These are phyloP conservation scores for Urocitellus parryii DNA, from an alignment of 2,113 vertebrate genomes.

Conservation along the genomic window DNA sequence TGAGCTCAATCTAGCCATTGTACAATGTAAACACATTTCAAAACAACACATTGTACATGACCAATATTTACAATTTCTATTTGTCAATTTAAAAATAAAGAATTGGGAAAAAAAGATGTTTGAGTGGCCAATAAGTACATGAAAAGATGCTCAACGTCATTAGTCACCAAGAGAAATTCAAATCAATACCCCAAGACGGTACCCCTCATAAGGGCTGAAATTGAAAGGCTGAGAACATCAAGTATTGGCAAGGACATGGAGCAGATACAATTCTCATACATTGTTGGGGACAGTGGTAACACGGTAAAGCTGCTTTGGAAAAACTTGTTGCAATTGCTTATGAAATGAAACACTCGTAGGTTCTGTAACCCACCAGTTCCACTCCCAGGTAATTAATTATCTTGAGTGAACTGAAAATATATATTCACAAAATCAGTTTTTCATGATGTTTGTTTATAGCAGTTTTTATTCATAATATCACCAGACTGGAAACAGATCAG, in stretches of 20 bases:
- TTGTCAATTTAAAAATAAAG: not conserved
- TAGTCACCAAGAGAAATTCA: not conserved
- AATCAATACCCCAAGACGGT: not conserved
- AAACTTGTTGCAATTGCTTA: not conserved
- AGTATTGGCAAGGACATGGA: not conserved
- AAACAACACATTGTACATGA: not conserved
- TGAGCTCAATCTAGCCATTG: not conserved
- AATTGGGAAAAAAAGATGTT: not conserved
- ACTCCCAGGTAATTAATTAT: not conserved
- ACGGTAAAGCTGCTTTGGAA: not conserved
- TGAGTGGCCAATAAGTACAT: not conserved
- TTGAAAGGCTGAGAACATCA: not conserved
- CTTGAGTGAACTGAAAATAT: constrained; percentile 11
- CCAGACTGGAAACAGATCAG: not conserved
- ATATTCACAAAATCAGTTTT: not conserved
- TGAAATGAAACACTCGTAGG: not conserved
- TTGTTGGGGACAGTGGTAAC: not conserved
- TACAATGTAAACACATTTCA: not conserved
- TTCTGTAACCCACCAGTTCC: not conserved
- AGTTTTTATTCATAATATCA: not conserved
- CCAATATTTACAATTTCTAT: not conserved
- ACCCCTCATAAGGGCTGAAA: not conserved
- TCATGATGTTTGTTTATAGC: not conserved
- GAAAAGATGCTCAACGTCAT: not conserved
- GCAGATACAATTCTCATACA: not conserved